Evolutionary conservation across 2,113 vertebrate species (phyloP), one percentile per base, ranked within the genome.

Genomic region (Stigmatopora nigra): DNA sequence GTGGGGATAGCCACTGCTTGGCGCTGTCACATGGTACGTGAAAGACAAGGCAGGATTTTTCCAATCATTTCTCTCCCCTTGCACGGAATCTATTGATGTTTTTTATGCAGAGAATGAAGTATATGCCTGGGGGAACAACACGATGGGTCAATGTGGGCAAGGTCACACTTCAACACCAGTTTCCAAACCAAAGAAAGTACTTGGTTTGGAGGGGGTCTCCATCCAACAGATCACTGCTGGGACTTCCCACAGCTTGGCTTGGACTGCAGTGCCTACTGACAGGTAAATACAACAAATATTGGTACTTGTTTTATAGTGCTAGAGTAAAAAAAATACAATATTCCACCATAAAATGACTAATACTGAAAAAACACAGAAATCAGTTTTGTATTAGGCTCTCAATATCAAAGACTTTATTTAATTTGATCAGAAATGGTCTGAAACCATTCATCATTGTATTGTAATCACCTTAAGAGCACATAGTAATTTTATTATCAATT

Each of bases 41-140:
- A 61, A 16, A 25, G 5, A 2, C 16, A 51, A 19, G 5, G 8
- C 41, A 59, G 5, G 14, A 4, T 13, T 60, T 16, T 13, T 59
- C 46, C 2, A 2, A 57, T 45, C 22, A 48, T 14, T 5, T 17
- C 11, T 41, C 22, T 49, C 4, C 31, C 8, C 25, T 46, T 3
- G 10, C 38, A 4, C 7, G 65, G 71, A 53, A 14, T 3, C 0
- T 35, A 3, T 3, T 2, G 7, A 71, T 46, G 70, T 8, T 63
- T 67, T 67, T 44, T 70, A 25, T 1, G 58, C 74, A 99, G 97
- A 99, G 84, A 99, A 99, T 67, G 97, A 99, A 89, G 97, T 99
- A 71, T 99, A 98, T 68, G 96, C 97, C 12, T 99, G 97, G 97
- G 97, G 97, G 16, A 99, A 99, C 87, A 99, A 99, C 83, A 98